These are phyloP conservation scores for Planococcus citri DNA, from an alignment of 1,140 invertebrate species.

Conservation along the genomic window DNA sequence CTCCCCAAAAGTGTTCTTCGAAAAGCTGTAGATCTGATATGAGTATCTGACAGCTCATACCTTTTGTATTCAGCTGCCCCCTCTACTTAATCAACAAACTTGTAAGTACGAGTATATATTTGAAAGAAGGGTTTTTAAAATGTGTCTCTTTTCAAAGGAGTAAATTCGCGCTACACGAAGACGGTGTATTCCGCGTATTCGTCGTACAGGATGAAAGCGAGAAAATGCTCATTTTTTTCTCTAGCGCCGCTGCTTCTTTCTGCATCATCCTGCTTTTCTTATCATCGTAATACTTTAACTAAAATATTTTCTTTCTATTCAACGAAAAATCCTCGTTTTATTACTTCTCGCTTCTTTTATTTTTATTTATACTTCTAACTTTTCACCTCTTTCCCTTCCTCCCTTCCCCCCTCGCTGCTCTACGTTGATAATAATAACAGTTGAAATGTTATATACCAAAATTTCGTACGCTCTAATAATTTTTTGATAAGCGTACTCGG, in stretches of 20 bases:
- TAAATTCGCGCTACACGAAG: too few relatives aligned
- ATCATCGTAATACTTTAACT: not conserved
- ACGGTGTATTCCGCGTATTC: not conserved
- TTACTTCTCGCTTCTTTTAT: slow-evolving; percentile 3
- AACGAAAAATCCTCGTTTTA: not conserved
- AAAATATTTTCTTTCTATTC: slow-evolving; percentile 8
- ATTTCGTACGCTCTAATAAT: not conserved
- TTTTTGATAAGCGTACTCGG: not conserved
- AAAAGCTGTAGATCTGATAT: too few relatives aligned
- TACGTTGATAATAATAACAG: not conserved
- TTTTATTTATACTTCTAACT: not conserved
- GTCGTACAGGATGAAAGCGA: not conserved
- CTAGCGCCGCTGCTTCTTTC: too few relatives aligned
- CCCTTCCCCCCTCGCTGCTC: too few relatives aligned
- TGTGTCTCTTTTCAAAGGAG: not conserved
- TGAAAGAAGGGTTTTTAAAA: not conserved
- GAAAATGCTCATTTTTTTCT: not conserved
- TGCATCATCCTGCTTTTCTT: not conserved
- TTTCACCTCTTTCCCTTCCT: not conserved
- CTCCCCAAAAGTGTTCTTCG: too few relatives aligned
- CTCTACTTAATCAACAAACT: not conserved
- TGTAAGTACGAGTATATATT: too few relatives aligned
- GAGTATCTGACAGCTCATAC: too few relatives aligned
- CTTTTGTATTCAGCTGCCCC: too few relatives aligned
- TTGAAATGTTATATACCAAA: not conserved